Evolutionary conservation across 2,113 vertebrate genomes (phyloP), one percentile per base, ranked within the genome.

Genomic region (Ptyas mucosa): DNA sequence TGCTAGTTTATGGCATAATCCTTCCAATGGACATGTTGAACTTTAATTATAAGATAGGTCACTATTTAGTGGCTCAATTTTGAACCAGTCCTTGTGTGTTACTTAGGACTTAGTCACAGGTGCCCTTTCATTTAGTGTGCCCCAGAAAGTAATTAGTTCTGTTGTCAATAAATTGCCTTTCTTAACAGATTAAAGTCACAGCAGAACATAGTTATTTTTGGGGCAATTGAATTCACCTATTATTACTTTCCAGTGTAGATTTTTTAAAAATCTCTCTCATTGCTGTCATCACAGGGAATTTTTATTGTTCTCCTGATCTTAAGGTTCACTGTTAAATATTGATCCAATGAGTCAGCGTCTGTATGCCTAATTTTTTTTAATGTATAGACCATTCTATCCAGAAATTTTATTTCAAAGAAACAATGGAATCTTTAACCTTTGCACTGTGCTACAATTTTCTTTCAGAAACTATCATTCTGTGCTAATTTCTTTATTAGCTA

Each of bases 401-500:
- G 46, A 96, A 93, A 87, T 54, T 75, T 0, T 0, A 26, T 85
- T 94, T 5, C 85, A 12, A 24, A 14, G 34, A 34, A 92, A 58
- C 49, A 51, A 85, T 24, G 85, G 51, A 87, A 57, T 89, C 1
- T 91, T 29, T 92, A 46, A 64, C 54, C 87, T 90, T 90, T 95
- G 54, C 43, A 1, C 8, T 94, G 54, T 53, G 2, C 6, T 87
- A 10, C 6, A 88, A 15, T 52, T 95, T 93, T 93, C 91, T 6
- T 81, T n/a, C 90, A 93, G 89, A 87, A 96, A 94, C 92, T 93
- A 5, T 85, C 92, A 58, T 86, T 85, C 75, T 90, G 55, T 57
- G 43, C 24, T 92, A 92, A 92, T 92, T 91, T 96, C 94, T 94
- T 89, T 90, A 93, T 89, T 87, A 94, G 91, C 54, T 26, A 23